Conservation (phyloP, 2,797 vertebrate genomes). For the Dallia pectoralis region DNA sequence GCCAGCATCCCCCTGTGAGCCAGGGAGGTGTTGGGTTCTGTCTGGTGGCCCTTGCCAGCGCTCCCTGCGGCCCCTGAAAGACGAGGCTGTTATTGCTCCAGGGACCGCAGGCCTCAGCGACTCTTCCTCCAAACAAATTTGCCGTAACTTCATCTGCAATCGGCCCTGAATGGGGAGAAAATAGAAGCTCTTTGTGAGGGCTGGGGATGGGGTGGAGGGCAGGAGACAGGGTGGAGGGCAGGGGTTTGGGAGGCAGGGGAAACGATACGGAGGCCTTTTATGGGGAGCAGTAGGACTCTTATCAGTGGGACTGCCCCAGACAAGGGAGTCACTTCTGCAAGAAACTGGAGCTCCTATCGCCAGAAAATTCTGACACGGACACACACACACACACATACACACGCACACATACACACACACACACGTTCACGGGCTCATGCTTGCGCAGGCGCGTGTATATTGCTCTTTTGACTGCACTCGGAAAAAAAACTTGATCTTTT, state of each 20-base stretch:
- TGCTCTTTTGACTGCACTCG: constrained; percentile 75
- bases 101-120: constrained; percentile 89
- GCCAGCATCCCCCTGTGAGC: constrained; percentile 69
- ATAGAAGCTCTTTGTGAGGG: constrained; percentile 91
- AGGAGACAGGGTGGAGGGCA: constrained; percentile 71
- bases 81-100: constrained; percentile 88
- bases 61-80: constrained; percentile 74
- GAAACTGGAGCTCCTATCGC: constrained; percentile 81
- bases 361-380: constrained; percentile 53
- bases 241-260: constrained; percentile 64
- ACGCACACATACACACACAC: constrained; percentile 37
- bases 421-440: constrained; percentile 42
- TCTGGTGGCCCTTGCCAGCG: constrained; percentile 70
- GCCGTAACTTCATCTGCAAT: constrained; percentile 99
- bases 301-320: constrained; percentile 82
- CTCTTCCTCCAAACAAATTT: constrained; percentile 99
- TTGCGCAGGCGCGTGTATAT: constrained; percentile 74
- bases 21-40: constrained; percentile 84
- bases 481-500: constrained; percentile 68
- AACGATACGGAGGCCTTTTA: constrained; percentile 85
- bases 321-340: constrained; percentile 81
- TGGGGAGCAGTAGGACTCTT: constrained; percentile 84
- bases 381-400: constrained; percentile 42
- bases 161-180: constrained; percentile 88
- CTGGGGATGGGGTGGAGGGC: constrained; percentile 73